Evolutionary conservation across 2,888 invertebrate genomes (phyloP).

Genomic region (Notodonta dromedarius): DNA sequence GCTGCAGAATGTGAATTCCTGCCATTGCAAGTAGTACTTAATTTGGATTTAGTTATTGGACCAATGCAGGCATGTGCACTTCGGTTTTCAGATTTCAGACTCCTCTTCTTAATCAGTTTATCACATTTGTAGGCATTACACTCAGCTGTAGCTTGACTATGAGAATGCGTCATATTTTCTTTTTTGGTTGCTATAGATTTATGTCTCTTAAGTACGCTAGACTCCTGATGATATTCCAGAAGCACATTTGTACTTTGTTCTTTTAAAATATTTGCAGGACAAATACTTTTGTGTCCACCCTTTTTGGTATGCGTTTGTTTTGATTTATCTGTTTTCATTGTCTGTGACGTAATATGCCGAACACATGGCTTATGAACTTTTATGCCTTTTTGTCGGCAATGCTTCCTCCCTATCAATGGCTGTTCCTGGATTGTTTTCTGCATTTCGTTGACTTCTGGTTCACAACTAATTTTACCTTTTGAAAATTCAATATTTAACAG

Average conservation of each 20-base stretch:
- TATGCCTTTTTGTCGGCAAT: constrained; percentile 13
- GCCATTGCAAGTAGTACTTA: too few relatives aligned
- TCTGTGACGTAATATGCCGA: constrained; percentile 14
- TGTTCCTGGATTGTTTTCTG: background rate
- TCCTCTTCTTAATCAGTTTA: constrained; percentile 18
- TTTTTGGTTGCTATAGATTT: constrained; percentile 13
- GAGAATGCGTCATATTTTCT: constrained; percentile 9
- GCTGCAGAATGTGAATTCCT: too few relatives aligned
- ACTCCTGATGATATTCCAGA: constrained; percentile 7
- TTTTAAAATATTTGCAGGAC: constrained; percentile 23
- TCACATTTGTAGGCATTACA: constrained; percentile 36
- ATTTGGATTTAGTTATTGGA: too few relatives aligned
- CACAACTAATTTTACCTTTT: constrained; percentile 23
- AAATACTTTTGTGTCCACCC: constrained; percentile 26
- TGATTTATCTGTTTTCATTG: constrained; percentile 9
- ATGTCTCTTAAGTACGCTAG: constrained; percentile 19
- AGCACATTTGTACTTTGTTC: constrained; percentile 9
- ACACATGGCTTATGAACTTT: constrained; percentile 16
- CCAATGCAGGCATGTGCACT: background rate
- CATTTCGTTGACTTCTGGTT: background rate
- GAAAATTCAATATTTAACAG: constrained; percentile 42
- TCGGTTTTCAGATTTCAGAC: constrained; percentile 2
- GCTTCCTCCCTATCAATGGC: constrained; percentile 6
- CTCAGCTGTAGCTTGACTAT: constrained; percentile 16
- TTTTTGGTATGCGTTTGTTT: constrained; percentile 20